These are phyloP conservation scores for Orius insidiosus DNA, from an alignment of 1,140 invertebrate species.

Conservation along the genomic window DNA sequence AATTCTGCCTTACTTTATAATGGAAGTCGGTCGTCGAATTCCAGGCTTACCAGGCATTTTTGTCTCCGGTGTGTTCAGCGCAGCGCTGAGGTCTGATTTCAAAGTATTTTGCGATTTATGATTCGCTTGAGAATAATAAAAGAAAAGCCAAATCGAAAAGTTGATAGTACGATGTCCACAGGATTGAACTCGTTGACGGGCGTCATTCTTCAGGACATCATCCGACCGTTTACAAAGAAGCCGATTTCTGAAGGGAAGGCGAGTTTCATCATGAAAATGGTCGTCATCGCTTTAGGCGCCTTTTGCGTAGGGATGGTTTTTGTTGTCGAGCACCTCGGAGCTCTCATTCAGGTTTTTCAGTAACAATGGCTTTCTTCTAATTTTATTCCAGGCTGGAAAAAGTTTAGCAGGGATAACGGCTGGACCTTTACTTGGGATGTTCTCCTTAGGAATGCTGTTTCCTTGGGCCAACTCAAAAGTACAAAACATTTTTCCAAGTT, in stretches of 20 bases:
- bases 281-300: conserved; percentile 41
- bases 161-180: conserved; percentile 54
- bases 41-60: conserved; percentile 57
- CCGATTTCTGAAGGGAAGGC: conserved; percentile 40
- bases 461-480: conserved; percentile 43
- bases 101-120: too few relatives aligned
- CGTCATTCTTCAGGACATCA: conserved; percentile 64
- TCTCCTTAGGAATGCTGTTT: conserved; percentile 59
- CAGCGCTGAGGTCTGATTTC: conserved; percentile 39
- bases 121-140: too few relatives aligned
- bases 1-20: conserved; percentile 50
- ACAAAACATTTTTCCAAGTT: not conserved
- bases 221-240: conserved; percentile 42
- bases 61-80: conserved; percentile 55
- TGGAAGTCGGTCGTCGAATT: conserved; percentile 45
- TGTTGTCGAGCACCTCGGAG: conserved; percentile 47
- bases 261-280: conserved; percentile 48
- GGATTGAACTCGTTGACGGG: conserved; percentile 64
- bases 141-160: too few relatives aligned
- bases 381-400: conserved; percentile 33
- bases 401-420: conserved; percentile 48
- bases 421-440: conserved; percentile 57
- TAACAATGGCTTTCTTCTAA: not conserved
- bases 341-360: conserved; percentile 37
- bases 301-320: conserved; percentile 46